Conservation (phyloP, 2,888 invertebrate species). For the Pristionchus arcanus region DNA sequence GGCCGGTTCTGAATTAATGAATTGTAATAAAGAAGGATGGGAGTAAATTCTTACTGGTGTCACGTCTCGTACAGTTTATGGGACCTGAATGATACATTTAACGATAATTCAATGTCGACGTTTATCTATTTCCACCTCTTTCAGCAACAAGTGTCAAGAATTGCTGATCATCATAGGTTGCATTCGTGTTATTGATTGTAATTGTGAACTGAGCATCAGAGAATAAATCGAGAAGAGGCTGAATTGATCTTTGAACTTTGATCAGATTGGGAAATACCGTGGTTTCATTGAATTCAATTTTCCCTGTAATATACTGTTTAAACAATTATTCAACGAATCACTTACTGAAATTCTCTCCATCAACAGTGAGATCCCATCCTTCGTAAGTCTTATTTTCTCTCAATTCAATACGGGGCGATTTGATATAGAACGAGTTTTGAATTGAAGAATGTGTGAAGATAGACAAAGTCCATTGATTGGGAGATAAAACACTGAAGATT, state of each 20-base stretch:
- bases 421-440: not conserved
- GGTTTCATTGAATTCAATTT: not conserved
- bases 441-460: not conserved
- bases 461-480: not conserved
- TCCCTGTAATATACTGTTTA: not conserved
- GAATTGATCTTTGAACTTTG: not conserved
- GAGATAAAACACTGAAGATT: not conserved
- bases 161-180: not conserved
- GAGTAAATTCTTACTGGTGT: not conserved
- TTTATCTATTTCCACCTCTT: not conserved
- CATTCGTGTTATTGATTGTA: conserved; percentile 1
- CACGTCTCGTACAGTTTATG: not conserved
- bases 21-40: not conserved
- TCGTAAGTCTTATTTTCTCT: not conserved
- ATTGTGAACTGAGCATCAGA: not conserved
- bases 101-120: not conserved
- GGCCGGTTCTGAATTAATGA: not conserved
- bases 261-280: not conserved
- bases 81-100: not conserved
- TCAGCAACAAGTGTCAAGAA: not conserved
- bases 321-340: not conserved
- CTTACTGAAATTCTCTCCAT: not conserved
- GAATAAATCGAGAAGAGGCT: conserved; percentile 5
- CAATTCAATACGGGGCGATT: not conserved
- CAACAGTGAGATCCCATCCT: not conserved